These are phyloP conservation scores for Polypedilum pembai DNA, from an alignment of 1,140 invertebrate species.

Conservation along the genomic window DNA sequence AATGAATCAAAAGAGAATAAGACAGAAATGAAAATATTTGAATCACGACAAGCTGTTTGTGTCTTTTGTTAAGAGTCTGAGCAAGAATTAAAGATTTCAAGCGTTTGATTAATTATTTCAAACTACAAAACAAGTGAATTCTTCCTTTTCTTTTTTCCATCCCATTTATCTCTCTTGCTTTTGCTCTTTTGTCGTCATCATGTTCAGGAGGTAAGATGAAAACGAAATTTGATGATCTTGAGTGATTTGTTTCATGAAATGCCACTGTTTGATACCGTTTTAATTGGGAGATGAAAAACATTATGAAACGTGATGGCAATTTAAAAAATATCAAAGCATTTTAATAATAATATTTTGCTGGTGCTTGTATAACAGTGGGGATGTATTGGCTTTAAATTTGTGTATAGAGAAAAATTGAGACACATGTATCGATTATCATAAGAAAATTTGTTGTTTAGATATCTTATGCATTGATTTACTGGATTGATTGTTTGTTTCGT, in stretches of 20 bases:
- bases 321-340: conserved; percentile 19
- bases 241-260: conserved; percentile 8
- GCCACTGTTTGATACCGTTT: conserved; percentile 10
- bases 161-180: not conserved
- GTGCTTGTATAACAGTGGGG: not conserved
- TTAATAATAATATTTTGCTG: not conserved
- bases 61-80: not conserved
- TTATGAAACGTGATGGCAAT: not conserved
- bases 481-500: too few species aligned
- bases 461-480: too few species aligned
- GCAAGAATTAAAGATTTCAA: not conserved
- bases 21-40: conserved; percentile 9
- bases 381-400: not conserved
- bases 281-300: not conserved
- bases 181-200: not conserved
- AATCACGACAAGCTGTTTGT: not conserved
- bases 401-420: too few species aligned
- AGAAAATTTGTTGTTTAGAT: too few species aligned
- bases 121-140: conserved; percentile 21
- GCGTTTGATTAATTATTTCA: conserved; percentile 24
- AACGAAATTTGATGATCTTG: not conserved
- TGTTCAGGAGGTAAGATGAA: not conserved
- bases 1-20: conserved; percentile 12
- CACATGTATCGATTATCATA: too few species aligned
- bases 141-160: not conserved